A percentile compares a stretch with the other conserved stretches of the same genome.
Evolutionary conservation across 1,140 invertebrate species (phyloP).

Genomic region (Monochamus saltuarius): DNA sequence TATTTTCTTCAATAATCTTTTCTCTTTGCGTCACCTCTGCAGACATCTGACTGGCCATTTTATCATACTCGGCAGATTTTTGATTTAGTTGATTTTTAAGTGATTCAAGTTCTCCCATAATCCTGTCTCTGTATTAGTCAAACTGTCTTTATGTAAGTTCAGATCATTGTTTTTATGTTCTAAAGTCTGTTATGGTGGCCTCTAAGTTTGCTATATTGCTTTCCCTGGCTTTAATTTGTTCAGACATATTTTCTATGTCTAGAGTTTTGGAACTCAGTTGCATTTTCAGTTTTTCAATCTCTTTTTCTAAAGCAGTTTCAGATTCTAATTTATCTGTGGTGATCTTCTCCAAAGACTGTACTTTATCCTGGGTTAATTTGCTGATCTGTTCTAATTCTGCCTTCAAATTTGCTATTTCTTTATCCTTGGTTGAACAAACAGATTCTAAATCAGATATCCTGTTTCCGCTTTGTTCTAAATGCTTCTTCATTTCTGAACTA

Average conservation of each 20-base stretch:
- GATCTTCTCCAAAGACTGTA: constrained; percentile 47
- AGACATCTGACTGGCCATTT: constrained; percentile 4
- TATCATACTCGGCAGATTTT: constrained; percentile 37
- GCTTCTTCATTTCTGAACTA: constrained; percentile 20
- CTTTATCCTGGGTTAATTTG: constrained; percentile 39
- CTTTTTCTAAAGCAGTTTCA: constrained; percentile 56
- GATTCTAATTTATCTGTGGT: constrained; percentile 25
- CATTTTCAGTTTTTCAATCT: constrained; percentile 60
- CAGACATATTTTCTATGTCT: constrained; percentile 55
- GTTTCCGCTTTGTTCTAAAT: constrained; percentile 23
- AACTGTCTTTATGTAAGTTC: neutral
- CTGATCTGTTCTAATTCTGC: constrained; percentile 50
- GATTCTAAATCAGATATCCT: constrained; percentile 20
- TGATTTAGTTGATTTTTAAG: constrained; percentile 52
- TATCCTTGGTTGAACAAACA: constrained; percentile 36
- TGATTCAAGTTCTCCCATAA: constrained; percentile 5
- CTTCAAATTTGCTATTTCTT: constrained; percentile 53
- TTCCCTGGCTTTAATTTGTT: constrained; percentile 56
- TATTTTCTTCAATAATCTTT: constrained; percentile 9
- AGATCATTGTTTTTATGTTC: constrained; percentile 16
- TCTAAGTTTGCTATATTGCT: constrained; percentile 51
- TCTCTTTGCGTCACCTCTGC: neutral
- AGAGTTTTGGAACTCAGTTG: constrained; percentile 58
- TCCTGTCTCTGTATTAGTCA: neutral
- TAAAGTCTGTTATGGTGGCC: constrained; percentile 50